These are phyloP conservation scores for Drosophila phalerata DNA, from an alignment of 2,888 invertebrate species.

Conservation along the genomic window DNA sequence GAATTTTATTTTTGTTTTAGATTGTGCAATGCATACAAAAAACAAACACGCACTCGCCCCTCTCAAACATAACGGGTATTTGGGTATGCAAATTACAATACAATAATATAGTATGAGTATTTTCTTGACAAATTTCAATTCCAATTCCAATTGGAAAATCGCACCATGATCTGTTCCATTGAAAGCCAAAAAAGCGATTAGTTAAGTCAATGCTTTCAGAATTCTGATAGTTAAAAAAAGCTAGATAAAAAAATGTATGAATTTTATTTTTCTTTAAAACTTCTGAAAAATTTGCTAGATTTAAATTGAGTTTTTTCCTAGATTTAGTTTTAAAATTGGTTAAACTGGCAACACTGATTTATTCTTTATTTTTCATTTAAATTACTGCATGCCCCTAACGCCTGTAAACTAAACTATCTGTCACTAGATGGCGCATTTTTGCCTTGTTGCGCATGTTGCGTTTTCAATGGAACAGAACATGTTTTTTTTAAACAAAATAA, in stretches of 20 bases:
- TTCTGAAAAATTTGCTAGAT: no score
- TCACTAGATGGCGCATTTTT: constrained; percentile 27
- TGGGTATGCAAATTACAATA: constrained; percentile 74
- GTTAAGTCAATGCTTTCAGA: no score
- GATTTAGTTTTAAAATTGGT: no score
- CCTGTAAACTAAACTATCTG: neutral
- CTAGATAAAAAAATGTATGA: no score
- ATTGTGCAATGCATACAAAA: constrained; percentile 75
- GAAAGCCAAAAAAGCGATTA: neutral
- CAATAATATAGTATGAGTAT: constrained; percentile 31
- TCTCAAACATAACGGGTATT: constrained; percentile 58
- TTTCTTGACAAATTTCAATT: constrained; percentile 9
- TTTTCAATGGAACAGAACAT: constrained; percentile 45
- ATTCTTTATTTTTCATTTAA: no score
- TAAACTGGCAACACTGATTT: no score
- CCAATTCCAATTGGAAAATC: constrained; percentile 23
- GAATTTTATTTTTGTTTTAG: constrained; percentile 80
- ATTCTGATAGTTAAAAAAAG: no score
- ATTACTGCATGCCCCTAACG: no score
- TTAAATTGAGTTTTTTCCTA: no score
- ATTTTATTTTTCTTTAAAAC: no score
- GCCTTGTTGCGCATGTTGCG: neutral
- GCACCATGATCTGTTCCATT: constrained; percentile 47
- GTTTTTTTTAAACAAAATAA: constrained; percentile 5
- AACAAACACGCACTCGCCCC: constrained; percentile 64